A percentile compares a stretch with the other conserved stretches of the same genome.
Conservation (phyloP, 1,140 invertebrate genomes). For the Drosophila willistoni region DNA sequence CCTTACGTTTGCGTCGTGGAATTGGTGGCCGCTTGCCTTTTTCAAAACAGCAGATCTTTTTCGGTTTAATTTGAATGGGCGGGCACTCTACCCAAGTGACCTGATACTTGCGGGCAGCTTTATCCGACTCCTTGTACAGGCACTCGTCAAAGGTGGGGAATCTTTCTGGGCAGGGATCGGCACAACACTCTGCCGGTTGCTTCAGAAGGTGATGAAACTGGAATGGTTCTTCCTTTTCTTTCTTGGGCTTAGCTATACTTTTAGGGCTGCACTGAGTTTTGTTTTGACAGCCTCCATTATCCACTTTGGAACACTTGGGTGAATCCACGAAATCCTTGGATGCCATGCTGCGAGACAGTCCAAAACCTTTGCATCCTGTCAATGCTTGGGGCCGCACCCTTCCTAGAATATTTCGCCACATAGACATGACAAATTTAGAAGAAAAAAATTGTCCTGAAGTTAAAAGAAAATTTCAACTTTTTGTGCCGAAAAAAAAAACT, state of each 20-base stretch:
- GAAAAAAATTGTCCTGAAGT: no score
- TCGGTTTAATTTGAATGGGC: slow-evolving; percentile 50
- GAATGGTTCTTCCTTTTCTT: slow-evolving; percentile 10
- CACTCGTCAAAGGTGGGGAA: slow-evolving; percentile 34
- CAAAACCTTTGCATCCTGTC: neutral
- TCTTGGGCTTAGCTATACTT: slow-evolving; percentile 1
- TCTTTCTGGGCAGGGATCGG: slow-evolving; percentile 16
- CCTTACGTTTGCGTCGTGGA: slow-evolving; percentile 32
- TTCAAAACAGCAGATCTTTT: slow-evolving; percentile 56
- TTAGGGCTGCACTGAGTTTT: neutral
- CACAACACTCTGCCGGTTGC: slow-evolving; percentile 30
- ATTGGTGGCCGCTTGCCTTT: slow-evolving; percentile 6
- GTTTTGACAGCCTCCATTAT: neutral
- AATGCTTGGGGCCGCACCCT: neutral
- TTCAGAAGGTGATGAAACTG: slow-evolving; percentile 39
- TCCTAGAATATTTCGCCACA: neutral
- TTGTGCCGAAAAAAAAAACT: neutral
- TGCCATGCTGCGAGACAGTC: neutral
- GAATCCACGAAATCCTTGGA: neutral
- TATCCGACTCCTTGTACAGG: slow-evolving; percentile 42
- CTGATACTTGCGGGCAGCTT: slow-evolving; percentile 57
- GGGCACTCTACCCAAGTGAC: slow-evolving; percentile 68
- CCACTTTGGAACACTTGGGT: slow-evolving; percentile 1
- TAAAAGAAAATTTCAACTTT: neutral
- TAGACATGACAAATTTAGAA: neutral